Base-by-base conservation (phyloP, 2,797 vertebrate genomes). In the Serranus cabrilla region DNA sequence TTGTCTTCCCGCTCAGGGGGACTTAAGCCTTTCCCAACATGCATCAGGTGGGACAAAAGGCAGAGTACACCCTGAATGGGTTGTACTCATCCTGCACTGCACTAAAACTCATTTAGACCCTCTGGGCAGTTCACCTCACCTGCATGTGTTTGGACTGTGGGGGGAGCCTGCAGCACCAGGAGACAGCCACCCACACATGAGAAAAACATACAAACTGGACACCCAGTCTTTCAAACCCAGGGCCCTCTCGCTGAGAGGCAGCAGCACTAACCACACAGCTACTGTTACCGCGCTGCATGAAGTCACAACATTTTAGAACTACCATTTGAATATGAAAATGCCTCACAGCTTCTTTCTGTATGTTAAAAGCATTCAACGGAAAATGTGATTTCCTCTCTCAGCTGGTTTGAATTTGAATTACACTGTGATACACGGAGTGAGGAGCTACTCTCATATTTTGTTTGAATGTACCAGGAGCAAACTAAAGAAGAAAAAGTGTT, bases 221-320 rank as follows among this genome's bases (percentile, higher is more conserved):
- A 55, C 12, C 21, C 16, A 18, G 43, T 60, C 40, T 59, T 45
- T 59, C 12, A 66, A 27, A 75, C 27, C 31, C 40, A 54, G 21
- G 12, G n/a, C 2, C 8, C 20, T 46, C 39, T 23, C 27, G 7
- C 46, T 70, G 37, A 57, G 45, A 67, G 7, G 21, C 31, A 49
- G 21, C 12, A 18, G 11, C 9, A 6, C 2, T 6, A 39, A 77
- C 5, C 31, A 57, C 21, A 39, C 20, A 55, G n/a, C 8, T 14
- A 23, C n/a, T 37, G 6, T 7, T 37, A 8, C 8, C 37, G 23
- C 56, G 11, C 34, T 11, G 11, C 14, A 8, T 50, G 25, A 56
- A 43, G 37, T 43, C 14, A 63, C 43, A 39, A 27, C 18, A 0
- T 46, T 51, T 57, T 7, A 43, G 42, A 12, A 17, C 55, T 34